Conservation (phyloP, 1,140 invertebrate genomes). For the Apolygus lucorum region DNA sequence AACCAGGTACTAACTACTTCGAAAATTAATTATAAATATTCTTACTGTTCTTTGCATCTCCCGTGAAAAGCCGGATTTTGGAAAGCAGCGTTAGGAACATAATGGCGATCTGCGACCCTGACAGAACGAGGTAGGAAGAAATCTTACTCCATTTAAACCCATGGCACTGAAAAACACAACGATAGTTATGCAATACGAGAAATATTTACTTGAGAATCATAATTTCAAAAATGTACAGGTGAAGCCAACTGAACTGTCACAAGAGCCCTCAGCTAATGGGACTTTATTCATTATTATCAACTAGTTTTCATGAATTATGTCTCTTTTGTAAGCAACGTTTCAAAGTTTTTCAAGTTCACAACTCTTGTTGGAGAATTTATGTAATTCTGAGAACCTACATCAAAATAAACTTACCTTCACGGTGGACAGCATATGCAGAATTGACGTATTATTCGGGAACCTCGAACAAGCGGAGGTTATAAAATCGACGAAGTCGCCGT, state of each 20-base stretch:
- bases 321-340: too few species aligned
- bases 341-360: too few species aligned
- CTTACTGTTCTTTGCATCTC: slow-evolving; percentile 19
- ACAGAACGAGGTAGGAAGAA: neutral
- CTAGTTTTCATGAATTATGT: too few species aligned
- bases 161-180: neutral
- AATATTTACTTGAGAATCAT: too few species aligned
- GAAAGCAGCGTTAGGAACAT: neutral
- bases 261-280: too few species aligned
- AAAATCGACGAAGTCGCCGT: slow-evolving; percentile 6
- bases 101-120: neutral
- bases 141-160: neutral
- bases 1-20: too few species aligned
- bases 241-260: too few species aligned
- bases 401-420: slow-evolving; percentile 43
- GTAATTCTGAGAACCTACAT: too few species aligned
- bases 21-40: neutral
- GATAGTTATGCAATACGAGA: too few species aligned
- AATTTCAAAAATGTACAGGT: too few species aligned
- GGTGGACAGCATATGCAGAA: slow-evolving; percentile 41
- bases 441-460: slow-evolving; percentile 49
- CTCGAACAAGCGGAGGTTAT: slow-evolving; percentile 37
- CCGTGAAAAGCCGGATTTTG: neutral
- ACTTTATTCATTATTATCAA: too few species aligned
- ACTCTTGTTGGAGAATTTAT: too few species aligned